Evolutionary conservation across 2,888 invertebrate species (phyloP), one percentile per base, ranked within the genome.

Genomic region (Drosophila putrida): DNA sequence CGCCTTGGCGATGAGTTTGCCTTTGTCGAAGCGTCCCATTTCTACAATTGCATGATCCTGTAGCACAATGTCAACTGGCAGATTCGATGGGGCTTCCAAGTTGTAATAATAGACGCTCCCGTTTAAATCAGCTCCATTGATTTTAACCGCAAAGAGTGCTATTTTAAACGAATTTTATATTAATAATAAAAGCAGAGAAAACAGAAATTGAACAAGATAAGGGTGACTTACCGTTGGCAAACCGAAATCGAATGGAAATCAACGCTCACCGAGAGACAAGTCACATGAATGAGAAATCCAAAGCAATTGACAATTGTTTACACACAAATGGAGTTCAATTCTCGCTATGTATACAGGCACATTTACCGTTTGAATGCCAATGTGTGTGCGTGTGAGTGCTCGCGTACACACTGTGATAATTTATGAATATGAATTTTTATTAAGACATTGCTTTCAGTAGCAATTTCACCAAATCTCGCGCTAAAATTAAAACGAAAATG

Each of bases 51-150:
- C 50, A 51, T 51, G 20, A 15, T 49, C 57, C 49, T 67, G 55
- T 13, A 69, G 46, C 20, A 65, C 50, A 54, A 75, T 59, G 20
- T 20, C 20, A 4, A 57, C 8, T 3, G 33, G n/a, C 27, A 11
- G 15, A n/a, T 38, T 35, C n/a, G 31, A 38, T 35, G 46, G 38
- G 10, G 27, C 4, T 35, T 28, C 38, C 4, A 35, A 50, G n/a
- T 78, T 59, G 72, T 73, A 66, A 61, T 78, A 59, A 64, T 68
- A 78, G 13, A 47, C 31, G 61, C 71, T 80, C 33, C 54, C 51
- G 69, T 75, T 80, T 57, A 82, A 54, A 61, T 59, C 57, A 50
- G 59, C 63, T 33, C 80, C 85, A 71, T 85, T 66, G 72, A 75
- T 71, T 69, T 55, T 57, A 57, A 57, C 75, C 71, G 59, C 75